Conservation (phyloP, 2,888 invertebrate species). For the Zelleria hepariella region DNA sequence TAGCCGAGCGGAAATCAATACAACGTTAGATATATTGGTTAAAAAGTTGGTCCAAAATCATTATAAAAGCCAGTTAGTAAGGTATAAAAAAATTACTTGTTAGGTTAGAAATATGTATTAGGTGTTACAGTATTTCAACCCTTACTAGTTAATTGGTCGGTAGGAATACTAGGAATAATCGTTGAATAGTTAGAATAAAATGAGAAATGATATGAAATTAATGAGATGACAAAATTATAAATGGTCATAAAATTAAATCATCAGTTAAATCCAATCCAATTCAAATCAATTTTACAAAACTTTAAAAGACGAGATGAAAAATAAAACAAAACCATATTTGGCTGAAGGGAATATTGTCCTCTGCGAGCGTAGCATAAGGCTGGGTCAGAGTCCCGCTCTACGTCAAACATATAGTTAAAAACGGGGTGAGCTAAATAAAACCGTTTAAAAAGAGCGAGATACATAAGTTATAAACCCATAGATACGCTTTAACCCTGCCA, state of each 20-base stretch:
- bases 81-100: background rate
- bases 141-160: background rate
- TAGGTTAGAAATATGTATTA: background rate
- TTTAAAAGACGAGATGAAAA: background rate
- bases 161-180: background rate
- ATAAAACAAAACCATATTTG: background rate
- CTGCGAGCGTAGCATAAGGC: too few relatives aligned
- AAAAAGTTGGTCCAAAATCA: conserved; percentile 2
- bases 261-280: background rate
- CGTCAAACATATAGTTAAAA: too few relatives aligned
- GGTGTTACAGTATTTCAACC: background rate
- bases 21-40: conserved; percentile 11
- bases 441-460: too few relatives aligned
- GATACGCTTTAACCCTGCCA: too few relatives aligned
- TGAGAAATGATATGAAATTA: background rate
- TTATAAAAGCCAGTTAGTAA: conserved; percentile 3
- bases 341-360: too few relatives aligned
- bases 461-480: too few relatives aligned
- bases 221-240: background rate
- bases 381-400: too few relatives aligned
- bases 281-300: background rate
- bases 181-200: background rate
- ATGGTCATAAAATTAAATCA: background rate
- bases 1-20: conserved; percentile 20
- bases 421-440: too few relatives aligned